Percentiles rank a stretch among this genome's conserved stretches.
phyloP scores from a whole-genome alignment of 2,888 invertebrate species.

The Orgyia antiqua region DNA sequence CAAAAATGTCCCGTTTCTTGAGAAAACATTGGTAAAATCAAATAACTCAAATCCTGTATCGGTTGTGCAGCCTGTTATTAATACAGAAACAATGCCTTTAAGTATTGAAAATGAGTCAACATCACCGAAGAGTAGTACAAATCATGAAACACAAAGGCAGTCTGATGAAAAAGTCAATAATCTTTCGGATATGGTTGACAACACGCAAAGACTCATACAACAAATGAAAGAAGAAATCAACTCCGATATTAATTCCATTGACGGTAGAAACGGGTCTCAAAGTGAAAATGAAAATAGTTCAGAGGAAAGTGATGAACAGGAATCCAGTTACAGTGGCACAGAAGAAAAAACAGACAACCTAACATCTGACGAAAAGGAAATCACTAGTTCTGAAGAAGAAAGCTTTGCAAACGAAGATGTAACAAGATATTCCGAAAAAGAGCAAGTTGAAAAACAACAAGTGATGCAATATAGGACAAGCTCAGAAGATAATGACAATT shows the following conservation, averaged over 20 bases:
- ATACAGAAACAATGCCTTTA: no score
- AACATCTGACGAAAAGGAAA: constrained; percentile 55
- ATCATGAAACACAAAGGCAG: constrained; percentile 7
- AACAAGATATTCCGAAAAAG: constrained; percentile 18
- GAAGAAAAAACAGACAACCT: constrained; percentile 50
- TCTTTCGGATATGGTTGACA: constrained; percentile 75
- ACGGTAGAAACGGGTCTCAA: constrained; percentile 59
- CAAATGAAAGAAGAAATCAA: constrained; percentile 83
- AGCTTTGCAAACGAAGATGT: no score
- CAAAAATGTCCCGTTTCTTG: background rate
- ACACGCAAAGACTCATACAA: constrained; percentile 79
- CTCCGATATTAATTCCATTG: constrained; percentile 75
- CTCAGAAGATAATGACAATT: constrained; percentile 69
- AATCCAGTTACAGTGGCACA: constrained; percentile 58
- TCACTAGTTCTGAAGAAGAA: constrained; percentile 36
- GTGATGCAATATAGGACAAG: constrained; percentile 43
- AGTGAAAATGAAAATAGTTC: constrained; percentile 68
- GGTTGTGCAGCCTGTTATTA: no score
- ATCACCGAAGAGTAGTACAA: constrained; percentile 5
- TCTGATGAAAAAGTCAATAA: constrained; percentile 52
- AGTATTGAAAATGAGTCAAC: background rate
- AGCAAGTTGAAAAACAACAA: constrained; percentile 11
- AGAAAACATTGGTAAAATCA: background rate
- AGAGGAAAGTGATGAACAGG: constrained; percentile 50
- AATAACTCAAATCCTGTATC: background rate